A percentile compares a stretch with the other conserved stretches of the same genome.
Conservation (phyloP, 2,113 vertebrate species). For the Pardalotus punctatus region DNA sequence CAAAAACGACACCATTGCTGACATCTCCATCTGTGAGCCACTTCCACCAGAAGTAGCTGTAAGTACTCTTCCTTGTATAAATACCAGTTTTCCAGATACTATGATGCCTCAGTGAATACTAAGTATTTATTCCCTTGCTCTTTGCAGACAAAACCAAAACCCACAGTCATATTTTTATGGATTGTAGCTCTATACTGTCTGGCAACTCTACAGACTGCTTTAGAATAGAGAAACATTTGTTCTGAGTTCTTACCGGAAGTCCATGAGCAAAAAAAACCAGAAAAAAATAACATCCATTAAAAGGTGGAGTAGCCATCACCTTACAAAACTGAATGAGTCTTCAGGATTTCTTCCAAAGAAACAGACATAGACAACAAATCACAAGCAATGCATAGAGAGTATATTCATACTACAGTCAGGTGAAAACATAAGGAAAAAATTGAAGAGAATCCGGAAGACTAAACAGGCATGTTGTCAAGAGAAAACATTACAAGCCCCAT, state of each 20-base stretch:
- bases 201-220: not conserved
- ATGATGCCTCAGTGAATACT: not conserved
- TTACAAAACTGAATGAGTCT: not conserved
- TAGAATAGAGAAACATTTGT: not conserved
- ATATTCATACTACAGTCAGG: not conserved
- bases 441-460: not conserved
- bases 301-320: not conserved
- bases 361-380: not conserved
- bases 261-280: not conserved
- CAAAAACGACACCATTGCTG: not conserved
- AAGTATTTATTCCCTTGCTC: not conserved
- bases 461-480: not conserved
- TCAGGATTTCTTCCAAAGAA: not conserved
- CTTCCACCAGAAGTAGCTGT: constrained; percentile 3
- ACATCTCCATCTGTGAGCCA: constrained; percentile 14
- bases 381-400: not conserved
- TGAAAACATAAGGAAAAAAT: not conserved
- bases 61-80: not conserved
- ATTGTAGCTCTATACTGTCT: not conserved
- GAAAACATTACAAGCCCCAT: not conserved
- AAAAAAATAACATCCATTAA: not conserved
- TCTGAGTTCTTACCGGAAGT: not conserved
- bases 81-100: not conserved
- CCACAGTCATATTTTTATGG: not conserved
- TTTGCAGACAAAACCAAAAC: not conserved